Percentiles rank a stretch among this genome's conserved stretches.
phyloP scores from a whole-genome alignment of 2,113 vertebrate species.

The Hippocampus zosterae region DNA sequence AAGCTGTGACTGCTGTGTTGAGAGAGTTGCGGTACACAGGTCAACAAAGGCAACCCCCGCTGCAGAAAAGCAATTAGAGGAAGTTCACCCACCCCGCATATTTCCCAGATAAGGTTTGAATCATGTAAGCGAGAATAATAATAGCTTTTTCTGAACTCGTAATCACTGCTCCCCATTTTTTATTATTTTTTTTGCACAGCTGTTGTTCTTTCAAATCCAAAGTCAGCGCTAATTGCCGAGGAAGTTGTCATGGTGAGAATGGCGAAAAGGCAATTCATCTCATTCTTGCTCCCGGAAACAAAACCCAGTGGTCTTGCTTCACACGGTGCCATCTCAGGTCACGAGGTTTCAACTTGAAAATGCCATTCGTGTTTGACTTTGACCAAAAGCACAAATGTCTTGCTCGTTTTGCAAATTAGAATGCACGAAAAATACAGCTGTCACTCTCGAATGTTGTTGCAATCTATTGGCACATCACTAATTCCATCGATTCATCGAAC shows the following conservation, averaged over 20 bases:
- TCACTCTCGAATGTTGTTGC: too few relatives aligned
- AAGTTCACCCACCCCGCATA: conserved; percentile 4
- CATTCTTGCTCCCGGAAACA: conserved; percentile 14
- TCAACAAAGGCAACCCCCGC: conserved; percentile 39
- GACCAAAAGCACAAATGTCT: conserved; percentile 20
- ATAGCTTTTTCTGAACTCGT: conserved; percentile 19
- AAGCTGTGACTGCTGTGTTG: conserved; percentile 11
- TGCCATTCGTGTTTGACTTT: conserved; percentile 45
- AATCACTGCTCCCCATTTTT: background rate
- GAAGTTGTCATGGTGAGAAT: conserved; percentile 22
- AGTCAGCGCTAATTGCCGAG: conserved; percentile 28
- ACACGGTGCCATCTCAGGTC: conserved; percentile 41
- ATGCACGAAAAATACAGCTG: conserved; percentile 12
- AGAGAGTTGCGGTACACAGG: conserved; percentile 7
- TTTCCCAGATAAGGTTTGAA: conserved; percentile 15
- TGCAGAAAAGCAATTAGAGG: conserved; percentile 25
- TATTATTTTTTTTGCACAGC: background rate
- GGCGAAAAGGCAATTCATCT: conserved; percentile 33
- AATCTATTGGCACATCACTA: too few relatives aligned
- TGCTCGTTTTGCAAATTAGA: conserved; percentile 32
- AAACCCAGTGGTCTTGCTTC: conserved; percentile 31
- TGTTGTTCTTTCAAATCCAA: conserved; percentile 22
- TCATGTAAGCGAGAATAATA: conserved; percentile 17
- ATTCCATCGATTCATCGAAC: too few relatives aligned
- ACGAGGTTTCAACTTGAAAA: conserved; percentile 42